Evolutionary conservation across 2,888 invertebrate genomes (phyloP), one percentile per base, ranked within the genome.

Genomic region (Euzophera pinguis): DNA sequence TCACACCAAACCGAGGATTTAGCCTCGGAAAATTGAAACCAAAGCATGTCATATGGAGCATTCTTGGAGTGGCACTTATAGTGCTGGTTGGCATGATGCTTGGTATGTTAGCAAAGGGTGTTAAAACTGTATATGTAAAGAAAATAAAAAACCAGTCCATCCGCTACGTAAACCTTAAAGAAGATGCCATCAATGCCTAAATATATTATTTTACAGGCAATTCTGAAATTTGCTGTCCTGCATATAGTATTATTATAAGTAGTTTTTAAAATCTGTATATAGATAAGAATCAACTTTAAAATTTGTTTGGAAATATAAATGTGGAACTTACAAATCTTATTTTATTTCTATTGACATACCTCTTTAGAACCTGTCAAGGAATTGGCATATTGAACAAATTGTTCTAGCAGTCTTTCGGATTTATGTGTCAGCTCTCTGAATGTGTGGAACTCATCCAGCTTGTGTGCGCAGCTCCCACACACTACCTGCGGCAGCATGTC

Each of bases 401-500:
- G 93, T 84, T 94, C 93, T 75, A 96, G 91, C 65, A 95, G 91
- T 70, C 92, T 91, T 82, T 96, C 94, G 45, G 95, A 93, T 81
- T 94, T 95, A 68, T 93, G 93, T 72, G 96, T 94, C 64, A 93
- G 90, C 75, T 94, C 94, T 80, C 94, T 93, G 91, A 96, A 96
- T 70, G 93, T 94, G 81, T 94, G 93, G 68, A 95, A 92, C 58
- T 93, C 92, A 78, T 95, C 94, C 69, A 96, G 90, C 78, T 95
- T 95, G 71, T 92, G 92, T 65, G 93, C 93, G 88, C 96, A 96
- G 65, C 93, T 93, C 58, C 93, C 92, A 87, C 96, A 96, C 64
- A 96, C 93, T 67, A 95, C 93, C 67, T 94, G 93, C 65, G 96
- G 96, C 75, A 96, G 91, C 69, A 93, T 92, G 84, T 96, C 96